Conservation (phyloP, 1,140 invertebrate genomes). For the Sminthurides bifidus region DNA sequence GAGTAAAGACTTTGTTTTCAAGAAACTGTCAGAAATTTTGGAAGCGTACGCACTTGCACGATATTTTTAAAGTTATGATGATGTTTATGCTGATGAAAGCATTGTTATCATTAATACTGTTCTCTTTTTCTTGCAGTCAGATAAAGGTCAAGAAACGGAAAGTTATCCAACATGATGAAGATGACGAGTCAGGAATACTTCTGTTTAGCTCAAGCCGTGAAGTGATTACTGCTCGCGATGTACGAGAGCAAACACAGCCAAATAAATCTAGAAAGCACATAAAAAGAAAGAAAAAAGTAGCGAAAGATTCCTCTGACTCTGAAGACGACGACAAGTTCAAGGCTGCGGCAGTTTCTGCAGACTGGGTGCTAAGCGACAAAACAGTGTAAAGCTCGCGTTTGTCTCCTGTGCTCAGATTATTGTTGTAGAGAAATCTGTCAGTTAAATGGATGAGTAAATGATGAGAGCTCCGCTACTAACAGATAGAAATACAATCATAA, state of each 20-base stretch:
- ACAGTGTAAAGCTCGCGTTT: background rate
- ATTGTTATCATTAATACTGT: no score
- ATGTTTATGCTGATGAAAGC: no score
- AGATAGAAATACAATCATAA: no score
- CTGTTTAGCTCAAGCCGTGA: no score
- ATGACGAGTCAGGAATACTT: constrained; percentile 17
- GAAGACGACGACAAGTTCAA: constrained; percentile 17
- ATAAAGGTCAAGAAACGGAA: background rate
- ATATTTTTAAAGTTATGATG: no score
- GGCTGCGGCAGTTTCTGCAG: constrained; percentile 20
- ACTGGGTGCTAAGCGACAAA: constrained; percentile 19
- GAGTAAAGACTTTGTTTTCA: constrained; percentile 22
- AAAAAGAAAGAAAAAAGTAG: background rate
- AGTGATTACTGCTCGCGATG: constrained; percentile 1
- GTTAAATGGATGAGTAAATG: no score
- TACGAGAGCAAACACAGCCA: constrained; percentile 4
- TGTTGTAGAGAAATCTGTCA: no score
- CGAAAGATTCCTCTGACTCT: background rate
- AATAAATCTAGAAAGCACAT: background rate
- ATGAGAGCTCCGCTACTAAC: no score
- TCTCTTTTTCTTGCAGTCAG: background rate
- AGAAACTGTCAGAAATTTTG: constrained; percentile 13
- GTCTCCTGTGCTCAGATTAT: no score
- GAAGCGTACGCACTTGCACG: constrained; percentile 24
- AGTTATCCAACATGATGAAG: background rate